Conservation (phyloP, 2,888 invertebrate species). For the Cantharis nigra region DNA sequence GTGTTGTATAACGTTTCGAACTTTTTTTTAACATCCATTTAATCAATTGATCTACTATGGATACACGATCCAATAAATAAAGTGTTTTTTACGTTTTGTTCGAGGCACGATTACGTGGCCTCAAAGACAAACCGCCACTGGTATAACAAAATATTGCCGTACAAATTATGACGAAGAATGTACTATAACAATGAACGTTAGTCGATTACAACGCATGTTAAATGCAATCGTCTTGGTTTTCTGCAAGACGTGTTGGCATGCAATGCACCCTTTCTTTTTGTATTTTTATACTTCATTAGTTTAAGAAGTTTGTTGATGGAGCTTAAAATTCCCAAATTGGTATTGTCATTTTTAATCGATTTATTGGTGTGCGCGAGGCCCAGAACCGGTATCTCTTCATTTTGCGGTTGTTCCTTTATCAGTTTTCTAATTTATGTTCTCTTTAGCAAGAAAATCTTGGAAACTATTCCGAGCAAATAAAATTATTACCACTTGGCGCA, state of each 20-base stretch:
- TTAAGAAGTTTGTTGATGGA: constrained; percentile 4
- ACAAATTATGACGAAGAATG: constrained; percentile 2
- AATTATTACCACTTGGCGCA: not conserved
- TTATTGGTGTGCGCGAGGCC: not conserved
- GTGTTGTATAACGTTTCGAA: too few relatives aligned
- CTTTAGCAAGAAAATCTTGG: not conserved
- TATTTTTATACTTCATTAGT: constrained; percentile 10
- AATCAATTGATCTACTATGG: too few relatives aligned
- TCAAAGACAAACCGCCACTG: not conserved
- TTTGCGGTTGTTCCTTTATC: not conserved
- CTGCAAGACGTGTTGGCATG: constrained; percentile 18
- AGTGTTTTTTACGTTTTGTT: too few relatives aligned
- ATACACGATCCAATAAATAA: too few relatives aligned
- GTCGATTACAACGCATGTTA: constrained; percentile 14
- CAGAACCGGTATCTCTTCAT: not conserved
- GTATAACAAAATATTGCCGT: not conserved
- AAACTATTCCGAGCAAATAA: not conserved
- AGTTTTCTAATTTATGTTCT: not conserved
- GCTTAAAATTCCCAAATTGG: not conserved
- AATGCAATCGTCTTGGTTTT: constrained; percentile 18
- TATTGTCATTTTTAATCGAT: not conserved
- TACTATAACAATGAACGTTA: constrained; percentile 9
- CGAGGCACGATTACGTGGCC: not conserved
- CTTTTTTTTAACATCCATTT: too few relatives aligned
- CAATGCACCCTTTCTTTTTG: constrained; percentile 7